Base-by-base conservation (phyloP, 2,797 vertebrate genomes). In the Micromesistius poutassou region DNA sequence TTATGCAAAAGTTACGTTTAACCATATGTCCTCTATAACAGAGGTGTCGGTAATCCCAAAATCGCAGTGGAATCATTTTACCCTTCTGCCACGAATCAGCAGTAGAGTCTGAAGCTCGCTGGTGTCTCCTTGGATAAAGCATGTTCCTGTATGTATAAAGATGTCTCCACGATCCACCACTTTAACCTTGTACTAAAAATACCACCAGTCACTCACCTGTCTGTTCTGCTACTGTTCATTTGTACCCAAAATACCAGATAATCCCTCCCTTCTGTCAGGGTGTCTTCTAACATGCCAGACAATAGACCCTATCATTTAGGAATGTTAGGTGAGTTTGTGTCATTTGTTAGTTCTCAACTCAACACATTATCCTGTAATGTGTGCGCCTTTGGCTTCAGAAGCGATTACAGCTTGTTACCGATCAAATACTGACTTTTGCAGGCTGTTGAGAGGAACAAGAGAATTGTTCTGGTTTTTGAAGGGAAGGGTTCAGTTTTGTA, bases 51-150 rank as follows among this genome's bases (percentile, higher is more conserved):
- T 83, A 83, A 85, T 85, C 80, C 83, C 76, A 80, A 82, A 81
- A 79, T 79, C 75, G 82, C 82, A 83, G 79, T 82, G 88, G 80
- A 82, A 86, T 83, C 78, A 82, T 83, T 85, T 84, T 87, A 81
- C 82, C 85, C 89, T 88, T 90, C 85, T 92, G 84, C 90, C 89
- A 83, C 89, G 87, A 88, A 88, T 90, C 87, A 90, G 88, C 85
- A 82, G 88, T 88, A 83, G 87, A 90, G 87, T 83, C 87, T 89
- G 86, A 87, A 85, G 88, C 87, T 84, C 86, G 83, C 83, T 85
- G 85, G 79, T 83, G 81, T 90, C 84, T 84, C 83, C 84, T 84
- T 86, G 88, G 80, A 89, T 84, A 84, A 87, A 88, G 89, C 87
- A 84, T 87, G 84, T 74, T 79, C 70, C 66, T 79, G 78, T 83